A percentile compares a stretch with the other conserved stretches of the same genome.
Evolutionary conservation across 2,888 invertebrate species (phyloP).

Genomic region (Rhagium mordax): DNA sequence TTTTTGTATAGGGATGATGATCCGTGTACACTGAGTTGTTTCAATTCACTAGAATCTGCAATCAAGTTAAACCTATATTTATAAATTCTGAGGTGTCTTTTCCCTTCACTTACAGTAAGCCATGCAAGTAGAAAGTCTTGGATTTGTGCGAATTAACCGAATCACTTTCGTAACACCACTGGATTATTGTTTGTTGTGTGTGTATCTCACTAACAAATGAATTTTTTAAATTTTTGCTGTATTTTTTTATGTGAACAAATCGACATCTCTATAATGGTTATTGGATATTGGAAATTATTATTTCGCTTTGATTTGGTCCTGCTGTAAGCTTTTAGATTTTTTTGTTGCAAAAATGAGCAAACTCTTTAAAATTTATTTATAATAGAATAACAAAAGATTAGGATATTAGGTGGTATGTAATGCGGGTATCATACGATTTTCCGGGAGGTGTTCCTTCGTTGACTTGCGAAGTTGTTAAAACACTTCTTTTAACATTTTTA

Average conservation of each 20-base stretch:
- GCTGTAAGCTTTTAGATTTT: no score
- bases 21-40: conserved; percentile 62
- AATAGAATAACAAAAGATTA: no score
- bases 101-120: conserved; percentile 68
- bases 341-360: no score
- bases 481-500: no score
- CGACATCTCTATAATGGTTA: background rate
- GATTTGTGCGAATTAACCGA: background rate
- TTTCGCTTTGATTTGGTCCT: background rate
- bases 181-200: conserved; percentile 17
- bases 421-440: no score
- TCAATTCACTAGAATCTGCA: conserved; percentile 65
- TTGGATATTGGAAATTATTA: background rate
- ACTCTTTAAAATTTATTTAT: no score
- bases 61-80: conserved; percentile 66
- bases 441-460: no score
- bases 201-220: conserved; percentile 40
- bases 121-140: conserved; percentile 57
- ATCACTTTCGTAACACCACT: background rate
- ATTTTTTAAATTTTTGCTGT: conserved; percentile 49
- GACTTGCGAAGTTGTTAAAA: no score
- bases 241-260: conserved; percentile 28
- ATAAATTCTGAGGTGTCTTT: conserved; percentile 67
- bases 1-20: conserved; percentile 56
- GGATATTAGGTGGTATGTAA: no score